A percentile compares a stretch with the other conserved stretches of the same genome.
Conservation (phyloP, 2,888 invertebrate genomes). For the Perizoma flavofasciatum region DNA sequence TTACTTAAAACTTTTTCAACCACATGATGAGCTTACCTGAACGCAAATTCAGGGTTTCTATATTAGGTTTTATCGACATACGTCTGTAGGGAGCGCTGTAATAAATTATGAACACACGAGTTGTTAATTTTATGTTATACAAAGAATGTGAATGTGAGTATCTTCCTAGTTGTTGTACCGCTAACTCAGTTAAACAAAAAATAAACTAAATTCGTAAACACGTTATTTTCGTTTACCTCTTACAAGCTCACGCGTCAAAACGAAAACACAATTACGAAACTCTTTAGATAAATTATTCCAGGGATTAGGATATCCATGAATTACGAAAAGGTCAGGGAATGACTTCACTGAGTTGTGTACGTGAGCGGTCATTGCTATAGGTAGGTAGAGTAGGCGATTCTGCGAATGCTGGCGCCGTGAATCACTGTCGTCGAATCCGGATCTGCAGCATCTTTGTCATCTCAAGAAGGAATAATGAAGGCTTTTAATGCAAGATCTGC, state of each 20-base stretch:
- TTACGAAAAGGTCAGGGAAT: constrained; percentile 63
- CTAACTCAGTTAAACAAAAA: not conserved
- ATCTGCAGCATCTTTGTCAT: constrained; percentile 57
- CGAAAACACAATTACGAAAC: constrained; percentile 31
- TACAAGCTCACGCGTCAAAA: constrained; percentile 20
- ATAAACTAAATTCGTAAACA: constrained; percentile 7
- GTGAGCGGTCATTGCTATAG: constrained; percentile 9
- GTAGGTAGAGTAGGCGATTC: constrained; percentile 44
- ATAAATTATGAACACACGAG: too few relatives aligned
- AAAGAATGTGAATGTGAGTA: too few relatives aligned
- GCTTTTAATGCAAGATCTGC: not conserved
- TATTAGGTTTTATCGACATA: too few relatives aligned
- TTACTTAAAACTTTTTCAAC: too few relatives aligned
- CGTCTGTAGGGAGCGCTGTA: too few relatives aligned
- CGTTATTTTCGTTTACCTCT: constrained; percentile 3
- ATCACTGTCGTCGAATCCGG: constrained; percentile 59
- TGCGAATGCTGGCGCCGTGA: constrained; percentile 60
- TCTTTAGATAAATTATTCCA: constrained; percentile 21
- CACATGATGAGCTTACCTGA: too few relatives aligned
- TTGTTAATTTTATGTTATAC: too few relatives aligned
- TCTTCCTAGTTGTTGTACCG: too few relatives aligned
- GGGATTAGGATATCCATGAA: constrained; percentile 35
- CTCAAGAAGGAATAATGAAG: constrained; percentile 30
- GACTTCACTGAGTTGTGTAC: constrained; percentile 58
- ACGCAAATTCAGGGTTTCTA: too few relatives aligned